Evolutionary conservation across 2,113 vertebrate species (phyloP).

Genomic region (Melospiza melodia): DNA sequence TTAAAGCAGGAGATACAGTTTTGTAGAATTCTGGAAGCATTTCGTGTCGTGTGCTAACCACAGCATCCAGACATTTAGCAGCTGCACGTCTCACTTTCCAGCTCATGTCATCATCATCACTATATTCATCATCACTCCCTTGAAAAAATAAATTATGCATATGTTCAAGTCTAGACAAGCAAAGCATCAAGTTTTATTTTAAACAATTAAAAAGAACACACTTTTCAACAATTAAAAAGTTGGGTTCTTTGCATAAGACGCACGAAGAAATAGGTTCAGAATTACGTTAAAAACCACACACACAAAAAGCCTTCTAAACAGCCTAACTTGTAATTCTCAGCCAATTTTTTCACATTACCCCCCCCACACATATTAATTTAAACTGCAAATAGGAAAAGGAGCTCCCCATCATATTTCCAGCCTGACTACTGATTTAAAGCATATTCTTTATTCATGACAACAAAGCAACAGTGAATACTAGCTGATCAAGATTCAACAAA

Average conservation of each 20-base stretch:
- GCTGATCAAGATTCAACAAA: neutral
- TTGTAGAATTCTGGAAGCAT: slow-evolving; percentile 99
- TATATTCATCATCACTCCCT: slow-evolving; percentile 98
- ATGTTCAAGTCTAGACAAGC: slow-evolving; percentile 32
- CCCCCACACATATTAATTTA: neutral
- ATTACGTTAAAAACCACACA: neutral
- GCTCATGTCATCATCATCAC: slow-evolving; percentile 98
- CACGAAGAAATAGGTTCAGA: neutral
- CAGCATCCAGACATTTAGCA: slow-evolving; percentile 95
- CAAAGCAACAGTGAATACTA: neutral
- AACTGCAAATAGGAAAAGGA: neutral
- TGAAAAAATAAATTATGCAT: slow-evolving; percentile 45
- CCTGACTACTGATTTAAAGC: neutral
- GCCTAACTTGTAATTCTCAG: neutral
- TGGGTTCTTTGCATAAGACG: neutral
- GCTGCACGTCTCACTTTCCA: slow-evolving; percentile 98
- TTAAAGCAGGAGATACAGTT: slow-evolving; percentile 94
- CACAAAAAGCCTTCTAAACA: neutral
- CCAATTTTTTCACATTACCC: neutral
- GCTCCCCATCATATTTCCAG: neutral
- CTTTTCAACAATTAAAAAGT: neutral
- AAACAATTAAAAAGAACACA: neutral
- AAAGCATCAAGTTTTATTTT: neutral
- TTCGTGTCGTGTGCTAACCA: slow-evolving; percentile 97
- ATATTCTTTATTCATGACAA: neutral